Conservation (phyloP, 2,113 vertebrate genomes). For the Petaurus breviceps region DNA sequence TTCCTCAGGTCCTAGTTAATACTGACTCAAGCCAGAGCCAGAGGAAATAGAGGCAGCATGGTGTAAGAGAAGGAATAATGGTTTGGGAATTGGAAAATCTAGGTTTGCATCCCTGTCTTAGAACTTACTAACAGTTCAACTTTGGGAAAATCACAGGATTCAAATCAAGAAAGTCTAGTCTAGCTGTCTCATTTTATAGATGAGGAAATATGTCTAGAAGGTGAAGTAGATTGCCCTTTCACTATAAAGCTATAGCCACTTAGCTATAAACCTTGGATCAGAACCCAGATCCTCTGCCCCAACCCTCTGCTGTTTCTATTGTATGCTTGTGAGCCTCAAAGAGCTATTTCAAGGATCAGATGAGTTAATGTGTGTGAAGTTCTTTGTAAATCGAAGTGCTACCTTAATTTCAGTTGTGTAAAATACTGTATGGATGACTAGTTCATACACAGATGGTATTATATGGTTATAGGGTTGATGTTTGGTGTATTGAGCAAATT, state of each 20-base stretch:
- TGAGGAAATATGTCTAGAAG: not conserved
- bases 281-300: not conserved
- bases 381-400: not conserved
- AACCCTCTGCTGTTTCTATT: not conserved
- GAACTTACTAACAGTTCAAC: not conserved
- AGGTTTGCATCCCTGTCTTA: not conserved
- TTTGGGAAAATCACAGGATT: not conserved
- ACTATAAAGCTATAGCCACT: not conserved
- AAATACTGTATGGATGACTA: not conserved
- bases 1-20: constrained; percentile 52
- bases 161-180: not conserved
- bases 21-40: constrained; percentile 59
- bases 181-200: not conserved
- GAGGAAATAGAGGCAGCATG: constrained; percentile 7
- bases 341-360: not conserved
- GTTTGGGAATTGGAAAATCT: not conserved
- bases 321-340: not conserved
- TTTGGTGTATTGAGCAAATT: not conserved
- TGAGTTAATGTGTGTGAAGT: not conserved
- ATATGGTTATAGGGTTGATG: no score
- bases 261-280: not conserved
- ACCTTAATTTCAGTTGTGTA: not conserved
- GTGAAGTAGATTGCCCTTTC: not conserved
- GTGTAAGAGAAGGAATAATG: not conserved
- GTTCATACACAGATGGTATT: not conserved